phyloP scores from a whole-genome alignment of 2,113 vertebrate species.

The Nibea albiflora region DNA sequence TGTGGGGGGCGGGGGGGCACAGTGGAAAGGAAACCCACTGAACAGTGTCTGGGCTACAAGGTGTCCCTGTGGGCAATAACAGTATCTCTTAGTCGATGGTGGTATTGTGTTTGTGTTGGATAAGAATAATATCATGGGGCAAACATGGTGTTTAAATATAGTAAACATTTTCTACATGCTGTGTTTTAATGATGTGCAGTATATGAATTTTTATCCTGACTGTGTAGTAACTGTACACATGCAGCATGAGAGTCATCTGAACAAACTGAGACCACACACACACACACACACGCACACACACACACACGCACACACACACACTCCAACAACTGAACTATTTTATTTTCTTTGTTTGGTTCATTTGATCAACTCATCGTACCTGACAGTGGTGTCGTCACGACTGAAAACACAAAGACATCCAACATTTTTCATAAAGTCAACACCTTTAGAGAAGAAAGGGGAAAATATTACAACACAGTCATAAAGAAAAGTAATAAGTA shows the following conservation, averaged over 20 bases:
- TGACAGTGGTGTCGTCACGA: background rate
- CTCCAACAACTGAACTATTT: conserved; percentile 17
- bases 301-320: conserved; percentile 1
- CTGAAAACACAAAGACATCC: background rate
- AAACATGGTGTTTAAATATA: conserved; percentile 50
- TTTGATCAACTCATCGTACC: background rate
- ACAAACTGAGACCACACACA: background rate
- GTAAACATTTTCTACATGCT: conserved; percentile 30
- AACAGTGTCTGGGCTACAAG: conserved; percentile 42
- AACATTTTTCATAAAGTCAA: background rate
- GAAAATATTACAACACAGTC: too few species aligned
- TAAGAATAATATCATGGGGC: conserved; percentile 46
- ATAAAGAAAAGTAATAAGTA: too few species aligned
- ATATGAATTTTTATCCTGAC: conserved; percentile 33
- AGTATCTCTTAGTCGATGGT: conserved; percentile 42
- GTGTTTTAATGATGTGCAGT: conserved; percentile 55
- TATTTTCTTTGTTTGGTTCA: conserved; percentile 19
- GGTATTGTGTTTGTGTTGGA: conserved; percentile 55
- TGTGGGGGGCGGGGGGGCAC: conserved; percentile 38
- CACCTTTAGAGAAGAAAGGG: background rate
- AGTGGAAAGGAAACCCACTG: conserved; percentile 36
- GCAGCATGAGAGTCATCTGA: conserved; percentile 23
- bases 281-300: conserved; percentile 2
- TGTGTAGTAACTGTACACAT: conserved; percentile 41
- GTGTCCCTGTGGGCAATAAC: conserved; percentile 48